Percentiles rank a stretch among this genome's conserved stretches.
Evolutionary conservation across 2,113 vertebrate genomes (phyloP).

Genomic region (Narcine bancroftii): DNA sequence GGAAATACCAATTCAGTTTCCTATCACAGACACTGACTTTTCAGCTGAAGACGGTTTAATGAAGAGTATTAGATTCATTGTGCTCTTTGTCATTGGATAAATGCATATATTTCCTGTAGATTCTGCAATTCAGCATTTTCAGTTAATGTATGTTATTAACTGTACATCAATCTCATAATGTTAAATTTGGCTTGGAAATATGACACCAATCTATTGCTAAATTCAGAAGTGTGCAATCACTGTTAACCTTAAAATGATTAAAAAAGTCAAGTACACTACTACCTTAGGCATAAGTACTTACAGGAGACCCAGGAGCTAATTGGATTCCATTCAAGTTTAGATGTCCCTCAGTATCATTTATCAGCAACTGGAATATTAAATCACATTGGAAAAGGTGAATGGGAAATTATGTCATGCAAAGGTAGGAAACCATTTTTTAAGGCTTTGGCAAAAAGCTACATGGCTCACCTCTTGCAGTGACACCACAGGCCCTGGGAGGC

Average conservation of each 20-base stretch:
- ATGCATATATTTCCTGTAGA: neutral
- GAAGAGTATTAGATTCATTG: neutral
- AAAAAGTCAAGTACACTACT: too few species aligned
- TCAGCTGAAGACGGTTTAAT: neutral
- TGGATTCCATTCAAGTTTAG: constrained; percentile 69
- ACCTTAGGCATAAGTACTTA: constrained; percentile 51
- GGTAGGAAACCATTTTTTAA: neutral
- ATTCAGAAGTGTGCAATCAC: neutral
- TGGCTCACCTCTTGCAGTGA: constrained; percentile 67
- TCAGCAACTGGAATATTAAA: constrained; percentile 57
- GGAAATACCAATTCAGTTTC: neutral
- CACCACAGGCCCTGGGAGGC: constrained; percentile 66
- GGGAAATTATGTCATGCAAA: neutral
- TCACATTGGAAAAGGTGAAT: neutral
- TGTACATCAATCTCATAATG: neutral
- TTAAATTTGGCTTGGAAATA: too few species aligned
- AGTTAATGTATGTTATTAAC: neutral
- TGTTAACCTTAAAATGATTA: neutral
- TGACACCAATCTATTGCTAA: too few species aligned
- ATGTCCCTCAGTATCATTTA: constrained; percentile 68
- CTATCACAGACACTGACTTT: neutral
- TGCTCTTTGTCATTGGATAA: neutral
- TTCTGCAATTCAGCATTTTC: neutral
- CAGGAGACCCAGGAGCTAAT: constrained; percentile 60
- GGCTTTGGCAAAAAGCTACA: neutral